Evolutionary conservation across 2,113 vertebrate genomes (phyloP).

Genomic region (Sinocyclocheilus rhinocerous): DNA sequence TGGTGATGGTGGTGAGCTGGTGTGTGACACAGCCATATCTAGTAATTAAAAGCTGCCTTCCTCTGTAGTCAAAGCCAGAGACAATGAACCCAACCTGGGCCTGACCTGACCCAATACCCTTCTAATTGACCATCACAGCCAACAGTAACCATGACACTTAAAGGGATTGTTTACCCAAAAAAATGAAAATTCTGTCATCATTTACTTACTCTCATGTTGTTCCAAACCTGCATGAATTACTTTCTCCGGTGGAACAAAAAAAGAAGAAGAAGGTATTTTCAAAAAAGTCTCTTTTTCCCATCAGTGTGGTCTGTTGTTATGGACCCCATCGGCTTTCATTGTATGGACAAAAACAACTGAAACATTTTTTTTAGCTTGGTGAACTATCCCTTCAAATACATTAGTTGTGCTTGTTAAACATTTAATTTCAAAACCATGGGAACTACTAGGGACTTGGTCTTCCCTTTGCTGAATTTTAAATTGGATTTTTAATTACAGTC

Average conservation of each 20-base stretch:
- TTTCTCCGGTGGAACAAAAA: background rate
- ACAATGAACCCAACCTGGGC: background rate
- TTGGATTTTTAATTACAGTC: constrained; percentile 13
- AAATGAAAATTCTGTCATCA: background rate
- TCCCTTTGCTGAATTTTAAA: background rate
- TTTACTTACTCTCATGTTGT: background rate
- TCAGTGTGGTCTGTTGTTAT: background rate
- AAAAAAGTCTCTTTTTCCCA: background rate
- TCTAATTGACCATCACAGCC: background rate
- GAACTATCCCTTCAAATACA: background rate
- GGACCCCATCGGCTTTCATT: background rate
- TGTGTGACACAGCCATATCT: constrained; percentile 32
- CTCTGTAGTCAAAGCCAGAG: constrained; percentile 9
- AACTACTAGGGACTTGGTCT: background rate
- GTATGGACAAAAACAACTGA: background rate
- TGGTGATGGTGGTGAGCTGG: constrained; percentile 42
- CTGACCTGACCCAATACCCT: background rate
- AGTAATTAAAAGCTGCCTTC: constrained; percentile 40
- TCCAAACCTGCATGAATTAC: background rate
- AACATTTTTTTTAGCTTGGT: background rate
- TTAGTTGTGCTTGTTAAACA: background rate
- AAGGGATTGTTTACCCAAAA: background rate
- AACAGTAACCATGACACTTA: background rate
- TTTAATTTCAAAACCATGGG: background rate
- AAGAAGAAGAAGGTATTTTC: background rate